Base-by-base conservation (phyloP, 1,140 invertebrate genomes). In the Melanaphis sacchari region DNA sequence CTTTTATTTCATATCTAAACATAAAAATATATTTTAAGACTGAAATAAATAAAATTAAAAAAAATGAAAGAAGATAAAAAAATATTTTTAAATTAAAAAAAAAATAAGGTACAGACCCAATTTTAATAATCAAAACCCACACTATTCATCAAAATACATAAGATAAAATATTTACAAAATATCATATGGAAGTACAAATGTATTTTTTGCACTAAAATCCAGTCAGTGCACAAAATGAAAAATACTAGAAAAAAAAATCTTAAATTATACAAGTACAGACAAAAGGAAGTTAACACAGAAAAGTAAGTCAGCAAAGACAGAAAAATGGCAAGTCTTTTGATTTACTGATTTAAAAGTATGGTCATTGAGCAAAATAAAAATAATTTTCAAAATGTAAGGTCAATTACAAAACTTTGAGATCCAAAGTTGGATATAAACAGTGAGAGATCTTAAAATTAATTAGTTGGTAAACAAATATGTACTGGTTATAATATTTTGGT, bases 251-350 rank as follows among this genome's bases (percentile, higher is more conserved):
- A 93, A 92, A 93, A 92, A 93, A 52, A 93, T 0, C 76, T 84
- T 93, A 93, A 90, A 93, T 93, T 84, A 84, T n/a, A 93, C 91
- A 93, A 92, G 91, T 93, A 93, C 91, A 93, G 81, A 93, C 36
- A 84, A 49, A 93, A 93, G 38, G 81, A 93, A 92, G 41, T 93
- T 36, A 66, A 84, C 76, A 84, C 36, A 46, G 91, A 85, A 36
- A 92, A 91, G 41, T 84, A 46, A 40, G 46, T 54, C 81, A 84
- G 59, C 21, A 31, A 84, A 54, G 40, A 82, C 36, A 85, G 22
- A 84, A 84, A 82, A 82, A 52, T 93, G 81, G 91, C 91, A 93
- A 93, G 91, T 93, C 91, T 93, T 82, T 91, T 92, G 41, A 84
- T 85, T 85, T 54, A 93, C 91, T 40, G 46, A 93, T 93, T 82